Conservation (phyloP, 1,140 invertebrate species). For the Stegodyphus mimosarum region DNA sequence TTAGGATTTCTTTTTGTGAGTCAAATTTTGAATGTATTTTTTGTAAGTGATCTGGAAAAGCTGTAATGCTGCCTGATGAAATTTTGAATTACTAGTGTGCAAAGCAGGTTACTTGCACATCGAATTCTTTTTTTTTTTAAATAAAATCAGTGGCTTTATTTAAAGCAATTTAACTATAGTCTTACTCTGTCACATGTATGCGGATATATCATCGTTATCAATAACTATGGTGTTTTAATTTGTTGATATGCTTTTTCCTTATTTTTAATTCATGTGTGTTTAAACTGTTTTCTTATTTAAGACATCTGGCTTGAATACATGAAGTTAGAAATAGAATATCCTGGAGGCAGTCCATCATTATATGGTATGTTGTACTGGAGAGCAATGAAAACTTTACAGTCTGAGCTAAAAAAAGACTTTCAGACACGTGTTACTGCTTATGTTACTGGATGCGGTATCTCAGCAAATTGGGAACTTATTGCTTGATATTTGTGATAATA, state of each 20-base stretch:
- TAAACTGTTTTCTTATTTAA: conserved; percentile 1
- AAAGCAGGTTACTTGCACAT: background rate
- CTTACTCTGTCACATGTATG: background rate
- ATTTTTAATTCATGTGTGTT: background rate
- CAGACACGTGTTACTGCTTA: background rate
- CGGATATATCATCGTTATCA: background rate
- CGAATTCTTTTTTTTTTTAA: background rate
- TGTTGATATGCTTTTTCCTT: background rate
- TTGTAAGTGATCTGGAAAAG: too few species aligned
- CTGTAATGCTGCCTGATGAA: too few species aligned
- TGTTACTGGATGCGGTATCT: background rate
- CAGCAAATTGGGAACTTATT: background rate
- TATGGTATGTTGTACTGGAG: conserved; percentile 69
- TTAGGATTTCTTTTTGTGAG: too few species aligned
- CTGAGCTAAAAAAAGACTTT: conserved; percentile 29
- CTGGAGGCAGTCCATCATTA: conserved; percentile 68
- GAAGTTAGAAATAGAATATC: conserved; percentile 71
- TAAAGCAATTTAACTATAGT: background rate
- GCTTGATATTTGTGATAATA: background rate
- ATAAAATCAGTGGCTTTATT: background rate
- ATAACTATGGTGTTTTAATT: background rate
- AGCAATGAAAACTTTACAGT: conserved; percentile 70
- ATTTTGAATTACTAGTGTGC: too few species aligned
- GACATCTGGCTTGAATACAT: conserved; percentile 75
- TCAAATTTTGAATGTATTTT: too few species aligned